Conservation (phyloP, 2,888 invertebrate genomes). For the Protonemura montana region DNA sequence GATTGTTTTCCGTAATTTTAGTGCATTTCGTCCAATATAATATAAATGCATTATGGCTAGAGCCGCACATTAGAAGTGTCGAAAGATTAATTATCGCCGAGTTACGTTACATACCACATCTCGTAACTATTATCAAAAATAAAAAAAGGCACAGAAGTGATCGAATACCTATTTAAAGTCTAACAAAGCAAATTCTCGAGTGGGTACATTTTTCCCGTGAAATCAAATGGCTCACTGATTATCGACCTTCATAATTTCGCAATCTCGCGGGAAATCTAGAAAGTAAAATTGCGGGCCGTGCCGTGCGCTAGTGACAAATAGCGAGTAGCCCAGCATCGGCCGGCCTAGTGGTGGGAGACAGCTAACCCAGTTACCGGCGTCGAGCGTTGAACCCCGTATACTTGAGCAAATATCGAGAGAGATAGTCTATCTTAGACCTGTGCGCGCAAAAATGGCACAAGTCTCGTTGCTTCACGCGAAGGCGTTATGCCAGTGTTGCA, state of each 20-base stretch:
- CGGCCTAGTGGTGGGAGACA: constrained; percentile 48
- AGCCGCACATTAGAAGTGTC: neutral
- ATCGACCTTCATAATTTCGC: constrained; percentile 43
- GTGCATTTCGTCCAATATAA: neutral
- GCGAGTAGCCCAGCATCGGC: no score
- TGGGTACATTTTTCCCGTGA: constrained; percentile 9
- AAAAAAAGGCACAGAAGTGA: neutral
- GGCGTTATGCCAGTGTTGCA: constrained; percentile 46
- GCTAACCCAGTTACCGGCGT: constrained; percentile 59
- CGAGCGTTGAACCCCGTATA: constrained; percentile 58
- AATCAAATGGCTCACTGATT: constrained; percentile 31
- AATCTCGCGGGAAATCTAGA: constrained; percentile 46
- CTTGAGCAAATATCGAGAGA: constrained; percentile 51
- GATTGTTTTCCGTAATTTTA: neutral
- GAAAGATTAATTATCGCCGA: neutral
- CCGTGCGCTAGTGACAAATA: no score
- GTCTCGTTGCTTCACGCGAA: constrained; percentile 25
- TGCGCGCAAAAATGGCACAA: constrained; percentile 38
- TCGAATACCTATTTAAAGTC: neutral
- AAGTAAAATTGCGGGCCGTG: constrained; percentile 42
- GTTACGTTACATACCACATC: neutral
- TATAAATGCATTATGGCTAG: no score
- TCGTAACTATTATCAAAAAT: neutral
- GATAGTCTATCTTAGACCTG: constrained; percentile 26
- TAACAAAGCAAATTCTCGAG: neutral